Evolutionary conservation across 1,140 invertebrate genomes (phyloP).

Genomic region (Microplitis mediator): DNA sequence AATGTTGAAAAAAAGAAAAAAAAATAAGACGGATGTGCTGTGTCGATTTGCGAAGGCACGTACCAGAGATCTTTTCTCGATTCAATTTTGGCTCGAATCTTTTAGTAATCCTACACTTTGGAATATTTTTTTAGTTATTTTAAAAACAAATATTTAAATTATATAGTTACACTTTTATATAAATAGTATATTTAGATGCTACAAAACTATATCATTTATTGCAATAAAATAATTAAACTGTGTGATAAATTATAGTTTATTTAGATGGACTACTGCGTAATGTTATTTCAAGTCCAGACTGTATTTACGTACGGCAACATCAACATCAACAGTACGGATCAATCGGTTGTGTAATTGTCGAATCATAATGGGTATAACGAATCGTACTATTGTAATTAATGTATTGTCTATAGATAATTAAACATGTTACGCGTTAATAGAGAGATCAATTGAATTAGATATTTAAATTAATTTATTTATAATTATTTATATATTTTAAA

Average conservation of each 20-base stretch:
- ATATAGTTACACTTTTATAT: not conserved
- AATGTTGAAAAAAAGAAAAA: not conserved
- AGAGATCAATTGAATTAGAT: not conserved
- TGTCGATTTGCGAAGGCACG: slow-evolving; percentile 5
- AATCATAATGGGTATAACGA: slow-evolving; percentile 27
- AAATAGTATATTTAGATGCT: not conserved
- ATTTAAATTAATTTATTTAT: not conserved
- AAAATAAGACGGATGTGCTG: not conserved
- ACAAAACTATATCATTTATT: not conserved
- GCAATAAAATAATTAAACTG: not conserved
- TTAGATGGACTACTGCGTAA: not conserved
- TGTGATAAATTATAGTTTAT: not conserved
- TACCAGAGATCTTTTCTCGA: not conserved
- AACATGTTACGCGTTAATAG: not conserved
- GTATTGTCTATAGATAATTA: not conserved
- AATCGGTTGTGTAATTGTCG: slow-evolving; percentile 41
- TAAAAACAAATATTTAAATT: not conserved
- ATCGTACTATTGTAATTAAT: slow-evolving; percentile 7
- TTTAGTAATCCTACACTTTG: not conserved
- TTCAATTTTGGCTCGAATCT: not conserved
- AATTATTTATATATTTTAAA: too few species aligned
- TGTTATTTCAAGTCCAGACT: not conserved
- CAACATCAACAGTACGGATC: slow-evolving; percentile 21
- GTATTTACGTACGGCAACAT: not conserved
- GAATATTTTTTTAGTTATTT: not conserved